Percentiles rank a stretch among this genome's conserved stretches.
Conservation (phyloP, 2,888 invertebrate genomes). For the Eupithecia subfuscata region DNA sequence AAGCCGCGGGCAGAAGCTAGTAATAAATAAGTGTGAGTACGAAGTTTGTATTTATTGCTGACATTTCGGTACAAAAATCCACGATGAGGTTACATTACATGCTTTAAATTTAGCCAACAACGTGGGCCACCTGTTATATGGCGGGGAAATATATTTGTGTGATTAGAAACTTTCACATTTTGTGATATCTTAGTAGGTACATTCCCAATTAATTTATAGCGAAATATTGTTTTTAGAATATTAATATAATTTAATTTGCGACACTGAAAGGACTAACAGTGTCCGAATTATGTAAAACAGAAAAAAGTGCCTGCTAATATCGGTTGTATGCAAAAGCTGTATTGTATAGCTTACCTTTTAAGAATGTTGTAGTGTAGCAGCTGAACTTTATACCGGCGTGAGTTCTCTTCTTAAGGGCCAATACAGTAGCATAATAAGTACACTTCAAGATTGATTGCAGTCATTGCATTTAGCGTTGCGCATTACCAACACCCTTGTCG, state of each 20-base stretch:
- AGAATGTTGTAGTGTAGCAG: background rate
- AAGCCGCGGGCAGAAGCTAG: too few relatives aligned
- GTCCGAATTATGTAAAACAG: too few relatives aligned
- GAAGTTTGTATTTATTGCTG: too few relatives aligned
- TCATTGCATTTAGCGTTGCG: background rate
- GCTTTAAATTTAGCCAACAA: background rate
- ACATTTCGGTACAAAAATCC: too few relatives aligned
- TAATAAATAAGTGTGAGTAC: too few relatives aligned
- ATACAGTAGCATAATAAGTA: background rate
- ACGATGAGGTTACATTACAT: background rate
- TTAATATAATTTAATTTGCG: too few relatives aligned
- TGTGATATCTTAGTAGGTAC: background rate
- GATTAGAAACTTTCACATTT: background rate
- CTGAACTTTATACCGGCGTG: background rate
- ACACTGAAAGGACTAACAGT: too few relatives aligned
- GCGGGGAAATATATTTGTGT: background rate
- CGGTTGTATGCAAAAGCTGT: background rate
- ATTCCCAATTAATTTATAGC: background rate
- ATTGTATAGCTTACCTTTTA: background rate
- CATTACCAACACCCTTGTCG: background rate
- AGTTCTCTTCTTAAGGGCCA: background rate
- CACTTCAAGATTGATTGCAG: background rate
- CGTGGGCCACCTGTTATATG: background rate
- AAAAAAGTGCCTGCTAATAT: background rate
- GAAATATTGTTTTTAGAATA: too few relatives aligned